Evolutionary conservation across 2,113 vertebrate species (phyloP).

Genomic region (Zeus faber): DNA sequence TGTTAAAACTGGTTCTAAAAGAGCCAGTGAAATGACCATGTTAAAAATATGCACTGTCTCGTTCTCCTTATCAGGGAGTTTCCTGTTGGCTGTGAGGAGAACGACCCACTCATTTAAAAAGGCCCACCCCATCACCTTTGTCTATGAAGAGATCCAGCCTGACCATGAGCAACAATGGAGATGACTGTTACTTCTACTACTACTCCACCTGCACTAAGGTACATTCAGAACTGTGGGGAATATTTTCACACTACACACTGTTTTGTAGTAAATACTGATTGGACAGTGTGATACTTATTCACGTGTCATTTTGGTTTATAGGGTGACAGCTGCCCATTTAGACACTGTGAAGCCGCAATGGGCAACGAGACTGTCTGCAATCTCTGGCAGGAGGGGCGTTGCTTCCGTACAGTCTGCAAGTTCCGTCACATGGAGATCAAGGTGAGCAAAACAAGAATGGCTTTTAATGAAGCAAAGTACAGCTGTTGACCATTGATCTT

Average conservation of each 20-base stretch:
- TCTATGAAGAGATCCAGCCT: constrained; percentile 15
- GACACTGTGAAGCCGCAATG: constrained; percentile 92
- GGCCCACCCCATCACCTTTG: constrained; percentile 13
- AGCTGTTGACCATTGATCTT: no score
- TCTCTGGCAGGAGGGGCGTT: constrained; percentile 91
- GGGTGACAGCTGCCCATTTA: constrained; percentile 91
- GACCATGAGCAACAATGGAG: constrained; percentile 87
- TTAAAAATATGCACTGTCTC: constrained; percentile 6
- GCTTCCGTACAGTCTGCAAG: constrained; percentile 88
- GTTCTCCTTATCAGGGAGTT: constrained; percentile 30
- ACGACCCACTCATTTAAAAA: constrained; percentile 37
- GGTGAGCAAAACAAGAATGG: constrained; percentile 78
- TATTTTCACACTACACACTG: not conserved
- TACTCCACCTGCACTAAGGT: constrained; percentile 95
- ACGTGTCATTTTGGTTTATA: constrained; percentile 36
- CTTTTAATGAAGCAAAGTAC: not conserved
- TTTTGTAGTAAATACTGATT: not conserved
- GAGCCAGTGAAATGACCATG: constrained; percentile 3
- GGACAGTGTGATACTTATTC: not conserved
- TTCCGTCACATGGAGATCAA: constrained; percentile 97
- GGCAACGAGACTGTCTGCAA: constrained; percentile 89
- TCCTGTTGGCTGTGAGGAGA: constrained; percentile 51
- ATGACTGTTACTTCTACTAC: constrained; percentile 98
- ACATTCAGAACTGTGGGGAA: not conserved
- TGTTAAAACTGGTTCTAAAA: not conserved